Base-by-base conservation (phyloP, 2,797 vertebrate genomes). In the Mionectes olivaceus region DNA sequence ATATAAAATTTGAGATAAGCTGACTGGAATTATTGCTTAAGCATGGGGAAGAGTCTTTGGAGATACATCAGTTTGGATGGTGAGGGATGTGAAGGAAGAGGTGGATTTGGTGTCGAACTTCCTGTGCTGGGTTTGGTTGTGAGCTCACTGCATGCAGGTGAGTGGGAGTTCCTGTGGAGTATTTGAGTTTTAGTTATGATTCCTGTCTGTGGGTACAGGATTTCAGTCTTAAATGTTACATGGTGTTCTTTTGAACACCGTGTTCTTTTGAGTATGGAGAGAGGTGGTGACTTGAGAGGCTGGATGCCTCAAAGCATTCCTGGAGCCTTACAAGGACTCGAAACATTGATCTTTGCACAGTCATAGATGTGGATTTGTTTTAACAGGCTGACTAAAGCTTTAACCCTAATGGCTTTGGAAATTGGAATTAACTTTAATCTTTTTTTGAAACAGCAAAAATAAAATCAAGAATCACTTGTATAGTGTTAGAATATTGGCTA, bases 381-480 rank as follows among this genome's bases (percentile, higher is more conserved):
- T 52, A 63, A 19, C 10, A 49, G 53, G 9, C 25, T 60, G 22
- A 71, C 74, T 23, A 73, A 28, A 10, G 80, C 39, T 32, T 39
- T 81, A 35, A 93, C 41, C 46, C 32, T 53, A 92, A 2, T 94
- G 93, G 88, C 89, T 97, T 90, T 87, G 70, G 74, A 88, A 90
- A 82, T 83, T 50, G 81, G 79, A 94, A 95, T 70, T 87, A 87
- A 88, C 6, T 63, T 37, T 0, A 74, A 14, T 11, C 1, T 50
- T 28, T 65, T 61, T 50, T n/a, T 7, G 24, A 35, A 78, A 13
- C 25, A 44, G 33, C 30, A 47, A 24, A 35, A 30, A 27, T 61
- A 13, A 76, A 73, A 44, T 18, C 19, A 75, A 63, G 24, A 32
- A 39, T 39, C 35, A 11, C 10, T 57, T 85, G 9, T 2, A 0